These are phyloP conservation scores for Circaetus gallicus DNA, from an alignment of 2,113 vertebrate species.

Conservation along the genomic window DNA sequence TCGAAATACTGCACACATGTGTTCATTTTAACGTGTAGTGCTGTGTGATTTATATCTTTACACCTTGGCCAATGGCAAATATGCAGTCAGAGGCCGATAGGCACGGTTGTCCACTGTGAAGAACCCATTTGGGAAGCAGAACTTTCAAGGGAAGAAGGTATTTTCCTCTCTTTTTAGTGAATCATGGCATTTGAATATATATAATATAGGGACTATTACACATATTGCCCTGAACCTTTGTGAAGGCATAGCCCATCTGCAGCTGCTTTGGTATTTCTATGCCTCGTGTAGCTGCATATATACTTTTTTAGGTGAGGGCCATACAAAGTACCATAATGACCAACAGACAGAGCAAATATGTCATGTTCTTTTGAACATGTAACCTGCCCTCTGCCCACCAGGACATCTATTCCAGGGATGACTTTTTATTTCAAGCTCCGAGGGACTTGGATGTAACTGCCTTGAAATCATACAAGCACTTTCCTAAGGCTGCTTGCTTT, in stretches of 20 bases:
- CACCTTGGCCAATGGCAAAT: neutral
- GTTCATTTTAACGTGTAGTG: neutral
- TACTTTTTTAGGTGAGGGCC: neutral
- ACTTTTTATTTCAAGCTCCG: neutral
- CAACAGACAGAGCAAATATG: neutral
- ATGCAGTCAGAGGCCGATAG: neutral
- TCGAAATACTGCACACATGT: neutral
- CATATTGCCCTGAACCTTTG: neutral
- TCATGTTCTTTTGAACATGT: neutral
- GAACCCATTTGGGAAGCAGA: neutral
- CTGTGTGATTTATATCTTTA: neutral
- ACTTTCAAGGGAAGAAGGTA: neutral
- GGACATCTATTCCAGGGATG: neutral
- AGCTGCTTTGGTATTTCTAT: neutral
- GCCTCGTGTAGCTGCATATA: neutral
- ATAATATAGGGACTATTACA: neutral
- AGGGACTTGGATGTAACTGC: neutral
- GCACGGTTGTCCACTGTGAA: neutral
- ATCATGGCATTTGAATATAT: neutral
- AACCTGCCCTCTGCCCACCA: neutral
- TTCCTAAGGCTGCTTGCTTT: neutral
- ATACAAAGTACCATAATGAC: neutral
- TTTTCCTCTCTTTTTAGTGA: neutral
- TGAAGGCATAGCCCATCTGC: neutral
- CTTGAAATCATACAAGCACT: neutral